Percentiles rank a stretch among this genome's conserved stretches.
Evolutionary conservation across 2,888 invertebrate species (phyloP).

Genomic region (Altica lythri): DNA sequence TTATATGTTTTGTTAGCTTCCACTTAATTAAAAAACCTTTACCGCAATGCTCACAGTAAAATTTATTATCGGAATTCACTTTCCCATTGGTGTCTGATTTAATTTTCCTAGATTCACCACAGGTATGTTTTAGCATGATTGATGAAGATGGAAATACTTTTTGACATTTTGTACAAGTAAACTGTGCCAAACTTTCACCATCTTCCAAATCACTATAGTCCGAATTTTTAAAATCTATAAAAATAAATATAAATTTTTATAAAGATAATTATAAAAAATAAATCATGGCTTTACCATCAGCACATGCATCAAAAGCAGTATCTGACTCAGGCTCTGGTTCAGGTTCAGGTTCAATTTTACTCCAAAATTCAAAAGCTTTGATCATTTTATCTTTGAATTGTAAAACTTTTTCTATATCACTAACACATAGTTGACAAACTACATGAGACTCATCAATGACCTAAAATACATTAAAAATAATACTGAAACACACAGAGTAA

Average conservation of each 20-base stretch:
- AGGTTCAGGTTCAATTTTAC: slow-evolving; percentile 13
- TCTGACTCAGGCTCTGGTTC: neutral
- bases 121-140: slow-evolving; percentile 16
- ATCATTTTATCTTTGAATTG: slow-evolving; percentile 44
- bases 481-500: no score
- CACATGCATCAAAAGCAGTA: neutral
- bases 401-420: slow-evolving; percentile 37
- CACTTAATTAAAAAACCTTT: slow-evolving; percentile 41
- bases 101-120: neutral
- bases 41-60: slow-evolving; percentile 43
- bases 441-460: slow-evolving; percentile 30
- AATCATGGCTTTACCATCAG: slow-evolving; percentile 8
- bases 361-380: slow-evolving; percentile 41
- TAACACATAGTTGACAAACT: slow-evolving; percentile 28
- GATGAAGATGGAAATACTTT: slow-evolving; percentile 17
- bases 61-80: slow-evolving; percentile 7
- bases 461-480: slow-evolving; percentile 21
- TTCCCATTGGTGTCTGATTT: slow-evolving; percentile 1
- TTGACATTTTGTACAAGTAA: slow-evolving; percentile 15
- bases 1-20: slow-evolving; percentile 43
- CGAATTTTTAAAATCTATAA: slow-evolving; percentile 1
- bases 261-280: neutral
- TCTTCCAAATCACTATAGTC: slow-evolving; percentile 18
- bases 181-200: slow-evolving; percentile 18
- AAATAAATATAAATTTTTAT: neutral